A percentile compares a stretch with the other conserved stretches of the same genome.
phyloP scores from a whole-genome alignment of 2,888 invertebrate species.

The Melitaea athalia region DNA sequence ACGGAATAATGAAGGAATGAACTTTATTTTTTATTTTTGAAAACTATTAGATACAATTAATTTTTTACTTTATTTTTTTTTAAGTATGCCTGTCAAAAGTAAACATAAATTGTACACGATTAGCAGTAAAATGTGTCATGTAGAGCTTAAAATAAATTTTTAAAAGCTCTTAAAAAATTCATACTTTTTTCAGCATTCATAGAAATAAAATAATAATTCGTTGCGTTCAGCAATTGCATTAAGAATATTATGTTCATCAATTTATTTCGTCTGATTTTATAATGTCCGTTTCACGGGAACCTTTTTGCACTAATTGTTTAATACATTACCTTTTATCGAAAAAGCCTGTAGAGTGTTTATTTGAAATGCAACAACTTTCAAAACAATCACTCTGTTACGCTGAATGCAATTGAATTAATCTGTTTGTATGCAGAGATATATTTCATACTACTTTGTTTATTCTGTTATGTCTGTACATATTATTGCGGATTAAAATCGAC shows the following conservation, averaged over 20 bases:
- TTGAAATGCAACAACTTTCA: constrained; percentile 66
- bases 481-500: neutral
- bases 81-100: too few species aligned
- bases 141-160: too few species aligned
- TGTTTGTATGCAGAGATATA: constrained; percentile 1
- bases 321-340: constrained; percentile 26
- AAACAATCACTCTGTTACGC: constrained; percentile 60
- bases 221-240: neutral
- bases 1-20: too few species aligned
- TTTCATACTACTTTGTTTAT: neutral
- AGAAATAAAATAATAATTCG: neutral
- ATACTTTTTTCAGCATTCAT: neutral
- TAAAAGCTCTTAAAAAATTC: neutral
- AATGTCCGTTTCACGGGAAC: constrained; percentile 4
- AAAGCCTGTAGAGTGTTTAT: constrained; percentile 49
- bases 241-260: neutral
- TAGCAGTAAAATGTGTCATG: too few species aligned
- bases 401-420: constrained; percentile 9
- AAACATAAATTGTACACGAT: too few species aligned
- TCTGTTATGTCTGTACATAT: too few species aligned
- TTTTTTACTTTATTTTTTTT: too few species aligned
- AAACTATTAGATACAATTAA: too few species aligned
- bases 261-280: neutral
- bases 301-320: constrained; percentile 31
- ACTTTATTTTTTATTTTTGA: too few species aligned